Evolutionary conservation across 53 echinoderm and acorn worm species (phyloP).

Genomic region (Holothuria scabra): DNA sequence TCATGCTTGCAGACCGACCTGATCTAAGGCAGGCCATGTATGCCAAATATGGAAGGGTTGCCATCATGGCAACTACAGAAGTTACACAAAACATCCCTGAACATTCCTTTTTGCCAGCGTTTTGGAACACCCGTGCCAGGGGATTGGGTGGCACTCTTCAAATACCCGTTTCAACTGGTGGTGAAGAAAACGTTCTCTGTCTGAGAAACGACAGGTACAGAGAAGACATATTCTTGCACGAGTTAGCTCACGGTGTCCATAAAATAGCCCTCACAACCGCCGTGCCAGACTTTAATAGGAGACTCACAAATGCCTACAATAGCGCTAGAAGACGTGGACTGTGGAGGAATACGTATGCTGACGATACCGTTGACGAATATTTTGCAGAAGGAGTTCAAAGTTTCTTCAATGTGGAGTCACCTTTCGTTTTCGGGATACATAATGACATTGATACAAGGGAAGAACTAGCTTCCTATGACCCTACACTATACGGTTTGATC

Average conservation of each 20-base stretch:
- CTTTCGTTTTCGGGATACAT: slow-evolving; percentile 54
- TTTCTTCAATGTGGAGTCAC: slow-evolving; percentile 60
- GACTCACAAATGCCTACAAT: slow-evolving; percentile 37
- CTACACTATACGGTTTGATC: slow-evolving; percentile 55
- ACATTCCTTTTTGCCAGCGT: no score
- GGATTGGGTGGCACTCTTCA: no score
- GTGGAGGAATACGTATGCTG: slow-evolving; percentile 73
- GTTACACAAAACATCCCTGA: slow-evolving; percentile 67
- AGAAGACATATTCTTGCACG: slow-evolving; percentile 75
- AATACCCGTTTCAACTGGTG: no score
- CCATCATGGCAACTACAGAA: slow-evolving; percentile 68
- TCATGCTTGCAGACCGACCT: slow-evolving; percentile 60
- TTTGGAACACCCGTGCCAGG: not conserved
- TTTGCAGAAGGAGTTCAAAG: slow-evolving; percentile 79
- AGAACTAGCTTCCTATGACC: slow-evolving; percentile 58
- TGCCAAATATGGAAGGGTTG: slow-evolving; percentile 70
- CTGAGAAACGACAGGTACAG: slow-evolving; percentile 61
- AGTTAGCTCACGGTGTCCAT: slow-evolving; percentile 74
- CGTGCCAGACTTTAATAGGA: slow-evolving; percentile 23
- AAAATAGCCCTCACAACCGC: slow-evolving; percentile 56
- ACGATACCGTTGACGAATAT: slow-evolving; percentile 56
- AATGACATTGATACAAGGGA: slow-evolving; percentile 68
- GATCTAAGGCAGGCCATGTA: slow-evolving; percentile 71
- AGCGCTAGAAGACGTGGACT: slow-evolving; percentile 49
- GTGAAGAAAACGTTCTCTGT: slow-evolving; percentile 62